These are phyloP conservation scores for Pavo muticus DNA, from an alignment of 2,113 vertebrate genomes.

Conservation along the genomic window DNA sequence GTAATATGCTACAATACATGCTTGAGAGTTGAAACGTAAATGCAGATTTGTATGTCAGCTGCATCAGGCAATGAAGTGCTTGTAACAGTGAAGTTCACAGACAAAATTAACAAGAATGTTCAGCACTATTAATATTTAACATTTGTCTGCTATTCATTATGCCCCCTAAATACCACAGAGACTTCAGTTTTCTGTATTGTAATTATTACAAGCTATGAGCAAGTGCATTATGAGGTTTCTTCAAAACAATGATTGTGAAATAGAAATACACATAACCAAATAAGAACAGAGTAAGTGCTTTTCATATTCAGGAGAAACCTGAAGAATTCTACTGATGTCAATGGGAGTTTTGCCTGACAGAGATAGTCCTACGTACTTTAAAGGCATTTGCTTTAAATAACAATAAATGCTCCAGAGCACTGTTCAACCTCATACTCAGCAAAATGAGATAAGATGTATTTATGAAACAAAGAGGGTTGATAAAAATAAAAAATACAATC, in stretches of 20 bases:
- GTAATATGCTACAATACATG: not conserved
- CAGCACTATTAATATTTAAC: slow-evolving; percentile 28
- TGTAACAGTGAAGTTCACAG: not conserved
- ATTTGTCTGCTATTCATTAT: slow-evolving; percentile 16
- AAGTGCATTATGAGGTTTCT: slow-evolving; percentile 24
- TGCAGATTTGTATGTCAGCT: not conserved
- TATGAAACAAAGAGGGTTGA: not conserved
- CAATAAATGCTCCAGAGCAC: not conserved
- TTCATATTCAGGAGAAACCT: not conserved
- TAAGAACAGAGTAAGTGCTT: not conserved
- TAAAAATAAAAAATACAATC: not conserved
- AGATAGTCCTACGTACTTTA: not conserved
- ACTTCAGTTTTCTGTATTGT: not conserved
- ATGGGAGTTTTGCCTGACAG: not conserved
- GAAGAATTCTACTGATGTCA: not conserved
- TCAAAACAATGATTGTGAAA: not conserved
- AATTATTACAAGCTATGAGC: not conserved
- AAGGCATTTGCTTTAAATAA: not conserved
- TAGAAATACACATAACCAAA: slow-evolving; percentile 16
- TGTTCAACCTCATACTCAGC: not conserved
- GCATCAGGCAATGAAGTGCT: not conserved
- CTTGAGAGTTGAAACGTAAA: not conserved
- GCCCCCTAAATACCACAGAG: not conserved
- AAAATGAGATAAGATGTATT: not conserved
- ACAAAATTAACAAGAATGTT: not conserved